A percentile compares a stretch with the other conserved stretches of the same genome.
Evolutionary conservation across 2,797 vertebrate species (phyloP).

Genomic region (Hydrophis major): DNA sequence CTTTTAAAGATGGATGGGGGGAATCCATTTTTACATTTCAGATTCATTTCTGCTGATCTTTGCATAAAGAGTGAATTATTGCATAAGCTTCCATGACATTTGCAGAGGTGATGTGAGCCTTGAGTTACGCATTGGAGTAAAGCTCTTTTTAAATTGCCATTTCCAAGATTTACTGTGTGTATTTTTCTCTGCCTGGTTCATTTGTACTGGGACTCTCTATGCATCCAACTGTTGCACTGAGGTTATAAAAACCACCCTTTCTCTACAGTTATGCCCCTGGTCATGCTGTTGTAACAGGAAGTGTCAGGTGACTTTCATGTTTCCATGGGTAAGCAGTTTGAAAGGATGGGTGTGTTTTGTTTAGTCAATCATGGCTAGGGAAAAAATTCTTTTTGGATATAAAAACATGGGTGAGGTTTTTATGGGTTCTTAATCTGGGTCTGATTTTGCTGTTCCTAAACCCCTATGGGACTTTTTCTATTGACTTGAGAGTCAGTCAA

Average conservation of each 20-base stretch:
- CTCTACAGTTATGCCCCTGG: background rate
- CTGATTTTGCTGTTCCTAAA: background rate
- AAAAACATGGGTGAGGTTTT: slow-evolving; percentile 24
- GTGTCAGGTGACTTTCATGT: slow-evolving; percentile 13
- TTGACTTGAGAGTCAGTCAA: slow-evolving; percentile 10
- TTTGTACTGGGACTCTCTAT: slow-evolving; percentile 1
- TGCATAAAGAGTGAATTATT: slow-evolving; percentile 42
- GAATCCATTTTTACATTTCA: background rate
- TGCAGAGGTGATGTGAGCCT: slow-evolving; percentile 22
- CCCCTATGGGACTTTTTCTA: background rate
- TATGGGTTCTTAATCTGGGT: background rate
- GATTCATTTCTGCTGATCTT: slow-evolving; percentile 45
- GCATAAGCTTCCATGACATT: background rate
- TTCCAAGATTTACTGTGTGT: background rate
- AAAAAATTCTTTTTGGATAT: background rate
- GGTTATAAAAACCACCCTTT: background rate
- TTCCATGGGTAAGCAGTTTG: slow-evolving; percentile 30
- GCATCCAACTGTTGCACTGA: background rate
- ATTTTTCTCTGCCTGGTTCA: slow-evolving; percentile 32
- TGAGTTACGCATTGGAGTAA: slow-evolving; percentile 37
- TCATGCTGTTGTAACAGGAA: background rate
- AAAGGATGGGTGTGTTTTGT: slow-evolving; percentile 37
- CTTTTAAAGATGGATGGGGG: background rate
- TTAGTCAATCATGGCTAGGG: slow-evolving; percentile 32
- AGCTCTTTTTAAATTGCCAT: slow-evolving; percentile 31